These are phyloP conservation scores for Drosophila saltans DNA, from an alignment of 1,140 invertebrate species.

Conservation along the genomic window DNA sequence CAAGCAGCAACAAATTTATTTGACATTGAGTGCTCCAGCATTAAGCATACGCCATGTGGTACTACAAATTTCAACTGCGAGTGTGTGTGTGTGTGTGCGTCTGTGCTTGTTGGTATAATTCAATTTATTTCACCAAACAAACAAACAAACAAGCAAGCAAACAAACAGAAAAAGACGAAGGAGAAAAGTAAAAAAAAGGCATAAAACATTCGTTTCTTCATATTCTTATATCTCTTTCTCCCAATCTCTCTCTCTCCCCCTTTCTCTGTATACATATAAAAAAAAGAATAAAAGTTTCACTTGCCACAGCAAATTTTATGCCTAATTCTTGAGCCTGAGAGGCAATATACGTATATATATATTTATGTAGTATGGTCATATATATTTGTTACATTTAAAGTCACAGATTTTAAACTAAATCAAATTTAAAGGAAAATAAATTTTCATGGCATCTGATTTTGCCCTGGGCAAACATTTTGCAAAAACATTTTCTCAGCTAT, in stretches of 20 bases:
- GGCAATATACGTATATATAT: background rate
- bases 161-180: conserved; percentile 32
- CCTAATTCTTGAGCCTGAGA: conserved; percentile 53
- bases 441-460: background rate
- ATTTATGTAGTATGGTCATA: background rate
- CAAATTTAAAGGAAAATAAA: conserved; percentile 4
- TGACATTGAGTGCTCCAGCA: conserved; percentile 43
- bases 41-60: conserved; percentile 64
- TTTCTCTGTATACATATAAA: background rate
- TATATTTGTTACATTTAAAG: background rate
- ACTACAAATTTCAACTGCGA: conserved; percentile 30
- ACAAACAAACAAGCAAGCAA: conserved; percentile 37
- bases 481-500: background rate
- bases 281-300: conserved; percentile 36
- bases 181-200: conserved; percentile 27
- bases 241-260: background rate
- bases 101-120: conserved; percentile 58
- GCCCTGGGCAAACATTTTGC: conserved; percentile 3
- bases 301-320: conserved; percentile 55
- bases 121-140: conserved; percentile 65
- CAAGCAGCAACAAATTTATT: conserved; percentile 21
- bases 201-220: conserved; percentile 18
- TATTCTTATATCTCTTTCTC: background rate
- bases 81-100: conserved; percentile 34
- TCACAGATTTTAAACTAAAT: background rate